phyloP scores from a whole-genome alignment of 2,113 vertebrate genomes.

The Lophotis ruficrista region DNA sequence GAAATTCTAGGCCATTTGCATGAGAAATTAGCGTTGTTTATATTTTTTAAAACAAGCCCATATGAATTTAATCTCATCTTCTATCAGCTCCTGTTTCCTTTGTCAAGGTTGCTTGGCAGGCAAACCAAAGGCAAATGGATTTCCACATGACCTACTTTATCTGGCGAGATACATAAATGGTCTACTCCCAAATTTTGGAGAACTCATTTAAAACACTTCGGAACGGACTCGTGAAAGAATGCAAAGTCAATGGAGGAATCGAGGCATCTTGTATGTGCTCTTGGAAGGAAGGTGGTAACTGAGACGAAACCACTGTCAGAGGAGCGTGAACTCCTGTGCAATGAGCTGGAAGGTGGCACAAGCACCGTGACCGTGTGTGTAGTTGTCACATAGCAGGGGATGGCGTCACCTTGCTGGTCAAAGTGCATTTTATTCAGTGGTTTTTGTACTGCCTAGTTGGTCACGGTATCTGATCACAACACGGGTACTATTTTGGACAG shows the following conservation, averaged over 20 bases:
- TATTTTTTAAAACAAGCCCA: constrained; percentile 4
- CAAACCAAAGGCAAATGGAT: constrained; percentile 15
- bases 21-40: not conserved
- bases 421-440: not conserved
- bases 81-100: constrained; percentile 31
- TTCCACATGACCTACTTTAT: constrained; percentile 40
- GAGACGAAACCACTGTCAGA: not conserved
- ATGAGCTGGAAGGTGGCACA: not conserved
- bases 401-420: accelerated
- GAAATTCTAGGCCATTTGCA: constrained; percentile 31
- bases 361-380: accelerated
- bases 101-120: not conserved
- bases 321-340: not conserved
- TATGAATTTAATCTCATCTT: constrained; percentile 33
- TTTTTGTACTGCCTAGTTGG: not conserved
- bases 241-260: not conserved
- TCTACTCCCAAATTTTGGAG: constrained; percentile 1
- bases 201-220: not conserved
- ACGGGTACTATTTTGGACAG: not conserved
- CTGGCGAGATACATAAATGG: not conserved
- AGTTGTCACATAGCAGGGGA: accelerated
- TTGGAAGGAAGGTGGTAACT: not conserved
- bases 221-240: not conserved
- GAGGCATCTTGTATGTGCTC: not conserved
- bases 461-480: not conserved